A percentile compares a stretch with the other conserved stretches of the same genome.
Evolutionary conservation across 2,797 vertebrate genomes (phyloP).

Genomic region (Channa striata): DNA sequence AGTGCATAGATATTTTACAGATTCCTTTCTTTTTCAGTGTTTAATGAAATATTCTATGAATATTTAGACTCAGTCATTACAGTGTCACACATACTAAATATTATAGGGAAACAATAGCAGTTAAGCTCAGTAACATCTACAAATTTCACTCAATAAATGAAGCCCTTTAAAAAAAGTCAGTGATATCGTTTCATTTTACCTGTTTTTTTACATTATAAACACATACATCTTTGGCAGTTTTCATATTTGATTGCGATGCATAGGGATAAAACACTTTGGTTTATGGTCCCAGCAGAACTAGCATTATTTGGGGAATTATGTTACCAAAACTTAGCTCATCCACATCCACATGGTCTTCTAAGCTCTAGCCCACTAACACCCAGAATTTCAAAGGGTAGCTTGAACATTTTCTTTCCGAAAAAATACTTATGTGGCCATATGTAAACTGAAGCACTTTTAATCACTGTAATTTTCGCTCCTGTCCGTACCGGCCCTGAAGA

Average conservation of each 20-base stretch:
- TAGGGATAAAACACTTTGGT: slow-evolving; percentile 47
- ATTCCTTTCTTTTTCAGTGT: background rate
- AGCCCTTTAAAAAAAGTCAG: slow-evolving; percentile 26
- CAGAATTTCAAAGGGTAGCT: slow-evolving; percentile 6
- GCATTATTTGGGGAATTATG: slow-evolving; percentile 12
- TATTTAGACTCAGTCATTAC: slow-evolving; percentile 27
- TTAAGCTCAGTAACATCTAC: slow-evolving; percentile 16
- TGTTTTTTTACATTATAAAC: slow-evolving; percentile 19
- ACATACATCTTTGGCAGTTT: slow-evolving; percentile 28
- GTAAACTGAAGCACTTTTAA: background rate
- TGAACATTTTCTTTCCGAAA: background rate
- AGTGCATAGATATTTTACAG: slow-evolving; percentile 19
- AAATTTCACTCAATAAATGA: slow-evolving; percentile 24
- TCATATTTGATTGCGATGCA: slow-evolving; percentile 34
- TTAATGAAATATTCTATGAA: slow-evolving; percentile 12
- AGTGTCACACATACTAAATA: slow-evolving; percentile 24
- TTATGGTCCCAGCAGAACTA: slow-evolving; percentile 13
- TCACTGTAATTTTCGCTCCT: background rate
- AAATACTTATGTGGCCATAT: background rate
- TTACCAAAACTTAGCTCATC: slow-evolving; percentile 18
- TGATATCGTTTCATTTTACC: background rate
- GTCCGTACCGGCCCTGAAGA: background rate
- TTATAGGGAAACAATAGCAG: background rate
- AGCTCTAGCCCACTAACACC: slow-evolving; percentile 14
- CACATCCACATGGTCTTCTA: background rate